Evolutionary conservation across 2,797 vertebrate species (phyloP).

Genomic region (Nannoperca australis): DNA sequence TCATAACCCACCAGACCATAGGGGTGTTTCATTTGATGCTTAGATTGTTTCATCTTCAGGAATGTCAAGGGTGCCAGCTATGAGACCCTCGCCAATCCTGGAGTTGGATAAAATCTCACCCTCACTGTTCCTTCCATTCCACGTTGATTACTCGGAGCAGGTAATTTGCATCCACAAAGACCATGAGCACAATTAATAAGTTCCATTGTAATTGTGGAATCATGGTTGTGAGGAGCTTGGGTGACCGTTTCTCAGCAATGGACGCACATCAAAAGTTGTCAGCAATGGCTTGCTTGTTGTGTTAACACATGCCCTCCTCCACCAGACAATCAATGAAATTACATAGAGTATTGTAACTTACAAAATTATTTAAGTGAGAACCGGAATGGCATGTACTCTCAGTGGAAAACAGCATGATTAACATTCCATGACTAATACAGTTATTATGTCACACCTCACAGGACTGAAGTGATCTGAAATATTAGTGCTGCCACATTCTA

Average conservation of each 20-base stretch:
- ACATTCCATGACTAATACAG: conserved; percentile 16
- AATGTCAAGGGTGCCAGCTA: background rate
- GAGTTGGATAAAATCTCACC: background rate
- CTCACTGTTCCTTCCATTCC: background rate
- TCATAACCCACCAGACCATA: background rate
- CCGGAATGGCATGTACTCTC: background rate
- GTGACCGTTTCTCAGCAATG: background rate
- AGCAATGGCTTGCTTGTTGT: too few species aligned
- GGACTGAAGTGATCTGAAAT: conserved; percentile 19
- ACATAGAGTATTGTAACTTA: too few species aligned
- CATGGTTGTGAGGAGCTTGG: background rate
- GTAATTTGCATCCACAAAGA: background rate
- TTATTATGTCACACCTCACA: conserved; percentile 9
- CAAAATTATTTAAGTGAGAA: conserved; percentile 11
- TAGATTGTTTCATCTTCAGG: background rate
- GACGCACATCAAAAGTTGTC: too few species aligned
- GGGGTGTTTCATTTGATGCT: background rate
- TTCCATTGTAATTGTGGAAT: background rate
- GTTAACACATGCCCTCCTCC: too few species aligned
- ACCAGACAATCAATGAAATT: too few species aligned
- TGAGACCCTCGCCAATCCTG: background rate
- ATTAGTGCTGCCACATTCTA: conserved; percentile 10
- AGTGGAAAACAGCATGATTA: conserved; percentile 17
- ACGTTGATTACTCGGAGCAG: background rate
- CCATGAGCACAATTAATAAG: background rate